These are phyloP conservation scores for Guaruba guarouba DNA, from an alignment of 2,113 vertebrate species.

Conservation along the genomic window DNA sequence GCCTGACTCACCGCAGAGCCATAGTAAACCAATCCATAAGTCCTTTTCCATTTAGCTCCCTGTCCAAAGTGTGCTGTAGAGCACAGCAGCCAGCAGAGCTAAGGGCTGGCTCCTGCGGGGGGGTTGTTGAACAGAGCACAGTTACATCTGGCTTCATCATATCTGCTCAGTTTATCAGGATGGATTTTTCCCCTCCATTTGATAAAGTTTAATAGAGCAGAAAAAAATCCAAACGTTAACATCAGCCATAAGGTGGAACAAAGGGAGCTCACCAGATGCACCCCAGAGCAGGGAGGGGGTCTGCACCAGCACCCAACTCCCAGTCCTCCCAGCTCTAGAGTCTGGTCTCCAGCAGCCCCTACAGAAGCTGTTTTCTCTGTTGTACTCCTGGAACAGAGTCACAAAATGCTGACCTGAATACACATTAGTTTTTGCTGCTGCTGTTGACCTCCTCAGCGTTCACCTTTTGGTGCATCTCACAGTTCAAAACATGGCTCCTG, in stretches of 20 bases:
- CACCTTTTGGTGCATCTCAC: background rate
- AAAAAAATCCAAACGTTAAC: background rate
- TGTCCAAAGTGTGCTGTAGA: accelerated
- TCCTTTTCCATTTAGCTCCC: background rate
- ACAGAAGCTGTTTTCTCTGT: accelerated
- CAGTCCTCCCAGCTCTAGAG: accelerated
- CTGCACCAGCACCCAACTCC: background rate
- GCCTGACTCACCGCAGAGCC: accelerated
- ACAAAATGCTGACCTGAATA: background rate
- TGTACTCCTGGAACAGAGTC: background rate
- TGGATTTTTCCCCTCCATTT: background rate
- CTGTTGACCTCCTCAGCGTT: accelerated
- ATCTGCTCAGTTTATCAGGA: accelerated
- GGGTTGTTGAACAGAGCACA: accelerated
- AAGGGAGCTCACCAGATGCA: background rate
- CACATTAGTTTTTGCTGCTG: accelerated
- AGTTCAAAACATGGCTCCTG: background rate
- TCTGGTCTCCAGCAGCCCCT: background rate
- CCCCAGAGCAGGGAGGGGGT: background rate
- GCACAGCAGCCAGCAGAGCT: background rate
- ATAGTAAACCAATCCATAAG: background rate
- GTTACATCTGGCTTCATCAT: accelerated
- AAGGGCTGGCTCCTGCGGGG: background rate
- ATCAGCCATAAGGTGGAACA: accelerated
- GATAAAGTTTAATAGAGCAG: background rate